Base-by-base conservation (phyloP, 2,888 invertebrate species). In the Acrobasis suavella region DNA sequence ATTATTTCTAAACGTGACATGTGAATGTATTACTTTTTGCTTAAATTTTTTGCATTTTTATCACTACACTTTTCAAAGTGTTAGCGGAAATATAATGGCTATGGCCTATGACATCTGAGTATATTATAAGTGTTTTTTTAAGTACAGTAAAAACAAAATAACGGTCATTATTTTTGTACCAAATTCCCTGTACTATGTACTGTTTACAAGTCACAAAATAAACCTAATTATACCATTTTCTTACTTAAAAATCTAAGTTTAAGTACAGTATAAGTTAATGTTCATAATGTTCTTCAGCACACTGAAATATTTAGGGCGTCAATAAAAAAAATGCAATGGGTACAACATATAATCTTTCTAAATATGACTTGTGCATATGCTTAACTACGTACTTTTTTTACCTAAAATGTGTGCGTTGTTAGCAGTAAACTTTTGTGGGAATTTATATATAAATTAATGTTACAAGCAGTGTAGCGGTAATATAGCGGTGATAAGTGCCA, bases 271-370 rank as follows among this genome's bases (percentile, higher is more conserved):
- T 22, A 22, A 22, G 22, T 22, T 3, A 22, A 22, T 22, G 22
- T 22, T 22, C 3, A 22, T 3, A n/a, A 1, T 22, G 3, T 22
- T 22, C 80, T 79, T 77, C 74, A 71, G 71, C 80, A 84, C 85
- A 87, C 85, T 85, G 83, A 83, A 82, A 84, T 86, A 84, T 86
- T 86, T 83, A 81, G 82, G 80, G 76, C 76, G 76, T 22, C 22
- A 22, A 3, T 22, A 76, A 72, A 80, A 79, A 76, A 80, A 83
- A 85, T 78, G 73, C 78, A 75, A 74, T 69, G 73, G 70, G 69
- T 65, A 69, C 75, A 82, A 83, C 79, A 82, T 86, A 7, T 7
- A 32, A 0, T 81, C 84, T 83, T 81, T 81, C 71, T 66, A 75
- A 71, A 68, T 3, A 73, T 80, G 84, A 85, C 85, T 78, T 77